phyloP scores from a whole-genome alignment of 2,888 invertebrate species.

The Mimumesa dahlbomi region DNA sequence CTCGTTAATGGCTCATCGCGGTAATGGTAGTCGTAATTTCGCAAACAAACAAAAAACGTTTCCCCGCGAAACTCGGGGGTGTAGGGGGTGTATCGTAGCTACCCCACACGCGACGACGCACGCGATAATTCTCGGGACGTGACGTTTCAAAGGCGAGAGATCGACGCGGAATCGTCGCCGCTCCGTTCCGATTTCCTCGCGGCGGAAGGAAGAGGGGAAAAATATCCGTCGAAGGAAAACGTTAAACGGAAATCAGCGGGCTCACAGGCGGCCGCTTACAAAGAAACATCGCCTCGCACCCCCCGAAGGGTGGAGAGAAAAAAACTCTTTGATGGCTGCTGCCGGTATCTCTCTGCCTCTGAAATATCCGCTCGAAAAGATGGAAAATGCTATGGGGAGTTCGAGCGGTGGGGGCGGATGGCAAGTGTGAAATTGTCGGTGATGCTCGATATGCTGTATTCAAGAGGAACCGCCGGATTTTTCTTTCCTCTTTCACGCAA shows the following conservation, averaged over 20 bases:
- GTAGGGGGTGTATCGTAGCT: no score
- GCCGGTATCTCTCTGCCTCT: constrained; percentile 51
- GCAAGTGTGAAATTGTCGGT: constrained; percentile 73
- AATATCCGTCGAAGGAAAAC: constrained; percentile 61
- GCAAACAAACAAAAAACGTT: no score
- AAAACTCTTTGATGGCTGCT: constrained; percentile 71
- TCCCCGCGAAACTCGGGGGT: no score
- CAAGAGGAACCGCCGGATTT: constrained; percentile 21
- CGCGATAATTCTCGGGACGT: neutral
- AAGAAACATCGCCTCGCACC: constrained; percentile 50
- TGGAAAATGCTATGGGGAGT: constrained; percentile 62
- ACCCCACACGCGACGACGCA: neutral
- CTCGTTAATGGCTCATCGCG: no score
- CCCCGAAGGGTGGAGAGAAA: constrained; percentile 49
- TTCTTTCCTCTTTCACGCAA: constrained; percentile 35
- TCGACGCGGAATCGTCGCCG: constrained; percentile 19
- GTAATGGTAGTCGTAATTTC: no score
- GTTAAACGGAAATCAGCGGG: constrained; percentile 74
- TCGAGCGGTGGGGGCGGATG: constrained; percentile 37
- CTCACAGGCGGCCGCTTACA: constrained; percentile 56
- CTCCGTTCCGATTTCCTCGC: constrained; percentile 20
- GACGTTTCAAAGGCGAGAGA: constrained; percentile 3
- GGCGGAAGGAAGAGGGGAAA: constrained; percentile 25
- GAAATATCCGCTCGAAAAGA: constrained; percentile 67
- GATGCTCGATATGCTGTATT: constrained; percentile 37